These are phyloP conservation scores for Rynchops niger DNA, from an alignment of 2,113 vertebrate genomes.

Conservation along the genomic window DNA sequence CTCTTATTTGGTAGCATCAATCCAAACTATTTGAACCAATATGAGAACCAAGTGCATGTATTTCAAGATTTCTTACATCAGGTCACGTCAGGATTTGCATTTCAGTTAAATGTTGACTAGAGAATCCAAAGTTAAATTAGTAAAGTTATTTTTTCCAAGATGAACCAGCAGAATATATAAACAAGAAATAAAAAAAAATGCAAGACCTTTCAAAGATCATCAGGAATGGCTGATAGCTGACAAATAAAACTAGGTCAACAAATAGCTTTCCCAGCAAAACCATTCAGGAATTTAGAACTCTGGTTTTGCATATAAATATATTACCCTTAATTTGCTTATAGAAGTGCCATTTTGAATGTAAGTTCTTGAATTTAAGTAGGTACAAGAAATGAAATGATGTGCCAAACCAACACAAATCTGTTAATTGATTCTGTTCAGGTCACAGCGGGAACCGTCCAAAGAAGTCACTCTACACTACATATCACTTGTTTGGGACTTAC, in stretches of 20 bases:
- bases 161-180: neutral
- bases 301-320: neutral
- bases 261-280: neutral
- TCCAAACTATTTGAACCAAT: neutral
- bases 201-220: neutral
- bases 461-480: neutral
- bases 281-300: neutral
- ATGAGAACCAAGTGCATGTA: neutral
- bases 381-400: neutral
- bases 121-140: neutral
- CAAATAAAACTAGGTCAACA: neutral
- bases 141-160: neutral
- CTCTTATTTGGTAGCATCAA: neutral
- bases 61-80: neutral
- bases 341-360: neutral
- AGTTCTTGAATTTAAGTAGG: neutral
- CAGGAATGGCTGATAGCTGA: neutral
- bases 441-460: neutral
- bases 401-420: neutral
- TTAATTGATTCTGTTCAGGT: neutral
- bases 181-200: neutral
- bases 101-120: neutral
- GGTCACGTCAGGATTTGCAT: neutral
- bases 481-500: neutral
- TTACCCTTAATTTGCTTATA: neutral